Percentiles rank a stretch among this genome's conserved stretches.
phyloP scores from a whole-genome alignment of 1,140 invertebrate genomes.

The Phymorhynchus buccinoides region DNA sequence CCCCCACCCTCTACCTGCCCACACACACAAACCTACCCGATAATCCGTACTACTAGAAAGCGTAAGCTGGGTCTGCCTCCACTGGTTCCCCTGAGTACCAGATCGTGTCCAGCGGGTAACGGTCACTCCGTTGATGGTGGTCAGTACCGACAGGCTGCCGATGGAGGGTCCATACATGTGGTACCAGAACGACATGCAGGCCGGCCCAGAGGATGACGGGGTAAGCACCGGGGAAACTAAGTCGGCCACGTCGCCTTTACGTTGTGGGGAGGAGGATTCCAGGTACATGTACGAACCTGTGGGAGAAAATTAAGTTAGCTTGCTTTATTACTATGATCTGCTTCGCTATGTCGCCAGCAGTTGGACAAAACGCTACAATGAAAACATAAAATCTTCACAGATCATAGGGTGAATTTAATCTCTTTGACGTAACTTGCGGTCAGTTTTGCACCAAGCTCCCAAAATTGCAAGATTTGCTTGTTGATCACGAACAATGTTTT shows the following conservation, averaged over 20 bases:
- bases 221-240: slow-evolving; percentile 55
- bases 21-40: slow-evolving; percentile 53
- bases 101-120: slow-evolving; percentile 49
- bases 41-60: slow-evolving; percentile 58
- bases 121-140: slow-evolving; percentile 26
- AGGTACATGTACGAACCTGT: slow-evolving; percentile 78
- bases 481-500: too few species aligned
- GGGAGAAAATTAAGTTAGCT: too few species aligned
- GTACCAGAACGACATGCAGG: slow-evolving; percentile 78
- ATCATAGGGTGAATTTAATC: too few species aligned
- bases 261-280: slow-evolving; percentile 78
- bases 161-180: slow-evolving; percentile 82
- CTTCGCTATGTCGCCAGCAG: too few species aligned
- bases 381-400: too few species aligned
- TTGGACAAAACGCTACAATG: too few species aligned
- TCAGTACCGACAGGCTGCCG: slow-evolving; percentile 60
- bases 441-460: too few species aligned
- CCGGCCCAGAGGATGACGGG: slow-evolving; percentile 46
- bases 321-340: too few species aligned
- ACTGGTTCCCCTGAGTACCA: slow-evolving; percentile 60
- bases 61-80: slow-evolving; percentile 60
- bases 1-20: not conserved
- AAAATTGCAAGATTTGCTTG: too few species aligned
- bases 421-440: too few species aligned
- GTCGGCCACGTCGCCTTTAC: slow-evolving; percentile 63